phyloP scores from a whole-genome alignment of 2,113 vertebrate species.

The mouse (Mus musculus) region DNA sequence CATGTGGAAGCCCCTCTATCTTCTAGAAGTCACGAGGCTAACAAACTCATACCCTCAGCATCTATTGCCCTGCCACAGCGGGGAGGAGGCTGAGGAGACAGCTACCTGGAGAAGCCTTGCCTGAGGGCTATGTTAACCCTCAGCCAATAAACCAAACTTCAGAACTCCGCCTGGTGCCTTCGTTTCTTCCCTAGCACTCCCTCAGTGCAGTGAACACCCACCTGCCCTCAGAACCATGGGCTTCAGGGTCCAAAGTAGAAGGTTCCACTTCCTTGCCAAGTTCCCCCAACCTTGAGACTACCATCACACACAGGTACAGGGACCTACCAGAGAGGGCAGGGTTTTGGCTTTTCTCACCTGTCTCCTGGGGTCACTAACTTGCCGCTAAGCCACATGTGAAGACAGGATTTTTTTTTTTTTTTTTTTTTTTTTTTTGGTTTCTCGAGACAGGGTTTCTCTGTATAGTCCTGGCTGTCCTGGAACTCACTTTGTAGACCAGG shows the following conservation, averaged over 20 bases:
- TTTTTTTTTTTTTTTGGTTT: too few species aligned
- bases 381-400: background rate
- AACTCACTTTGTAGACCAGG: too few species aligned
- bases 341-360: background rate
- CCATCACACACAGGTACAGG: background rate
- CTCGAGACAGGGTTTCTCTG: too few species aligned
- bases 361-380: background rate
- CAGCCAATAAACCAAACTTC: slow-evolving; percentile 73
- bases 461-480: too few species aligned
- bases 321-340: rapidly evolving
- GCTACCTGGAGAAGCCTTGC: background rate
- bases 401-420: too few species aligned
- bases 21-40: background rate
- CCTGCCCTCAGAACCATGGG: background rate
- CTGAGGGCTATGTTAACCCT: background rate
- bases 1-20: background rate
- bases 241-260: background rate
- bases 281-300: background rate
- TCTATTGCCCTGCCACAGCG: background rate
- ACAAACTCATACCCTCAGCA: background rate
- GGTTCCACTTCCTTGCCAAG: background rate
- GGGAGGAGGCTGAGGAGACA: background rate
- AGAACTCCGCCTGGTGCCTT: background rate
- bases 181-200: background rate
- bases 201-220: background rate